Evolutionary conservation across 2,113 vertebrate genomes (phyloP), one percentile per base, ranked within the genome.

Genomic region (Trematomus loennbergii): DNA sequence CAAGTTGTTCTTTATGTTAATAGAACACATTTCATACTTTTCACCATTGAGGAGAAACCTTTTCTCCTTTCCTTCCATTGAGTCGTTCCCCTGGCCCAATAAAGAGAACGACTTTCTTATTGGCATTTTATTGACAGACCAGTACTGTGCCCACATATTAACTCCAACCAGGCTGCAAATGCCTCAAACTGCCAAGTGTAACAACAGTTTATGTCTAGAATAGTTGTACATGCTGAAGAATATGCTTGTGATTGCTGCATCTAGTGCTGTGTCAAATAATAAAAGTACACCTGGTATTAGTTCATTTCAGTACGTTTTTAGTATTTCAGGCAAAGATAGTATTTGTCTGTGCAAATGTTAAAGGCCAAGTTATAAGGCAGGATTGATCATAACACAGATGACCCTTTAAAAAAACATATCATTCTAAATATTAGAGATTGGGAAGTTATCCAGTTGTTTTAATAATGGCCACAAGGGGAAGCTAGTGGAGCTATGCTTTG

Each of bases 151-250:
- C 57, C 43, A n/a, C 8, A 49, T 79, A 13, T 69, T 58, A 62
- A 81, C 82, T 81, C 45, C 71, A 73, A 40, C 58, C 54, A 73
- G 65, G 75, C 55, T 84, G 76, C 78, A 68, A 55, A 12, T 53
- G 50, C 16, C 77, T 11, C 60, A 20, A 33, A 62, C 54, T 70
- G 78, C 78, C 52, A 79, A 74, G 36, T 43, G 46, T 9, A 18
- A 64, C 43, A 75, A 15, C 45, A 33, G 25, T 55, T 60, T 11
- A 15, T 58, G 3, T 29, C 29, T 29, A 29, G 3, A 29, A 29
- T 29, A 29, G 4, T 3, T 29, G 29, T 29, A 29, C 29, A 29
- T 4, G 29, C 29, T 29, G 36, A 40, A 40, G 36, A 40, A 40
- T 5, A 40, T 40, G 7, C 36, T 8, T 40, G 5, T 40, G 36